Evolutionary conservation across 2,797 vertebrate genomes (phyloP).

Genomic region (Heterohyrax brucei): DNA sequence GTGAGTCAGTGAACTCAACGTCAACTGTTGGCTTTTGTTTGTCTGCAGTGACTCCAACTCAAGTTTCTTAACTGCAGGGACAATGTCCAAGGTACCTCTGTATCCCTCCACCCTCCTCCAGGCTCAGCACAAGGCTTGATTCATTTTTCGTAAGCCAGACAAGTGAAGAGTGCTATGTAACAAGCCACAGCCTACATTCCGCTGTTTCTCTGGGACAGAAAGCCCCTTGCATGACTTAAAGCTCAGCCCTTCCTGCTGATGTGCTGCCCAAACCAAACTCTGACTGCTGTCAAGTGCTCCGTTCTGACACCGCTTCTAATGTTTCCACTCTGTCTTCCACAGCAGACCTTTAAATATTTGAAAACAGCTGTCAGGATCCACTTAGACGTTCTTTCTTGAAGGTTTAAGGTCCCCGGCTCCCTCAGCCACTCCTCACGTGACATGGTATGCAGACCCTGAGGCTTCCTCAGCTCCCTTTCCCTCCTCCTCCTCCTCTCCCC

Average conservation of each 20-base stretch:
- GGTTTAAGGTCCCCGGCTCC: slow-evolving; percentile 35
- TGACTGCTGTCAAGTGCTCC: neutral
- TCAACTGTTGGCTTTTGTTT: neutral
- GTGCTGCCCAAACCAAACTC: neutral
- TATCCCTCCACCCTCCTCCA: neutral
- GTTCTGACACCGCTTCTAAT: neutral
- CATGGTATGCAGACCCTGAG: neutral
- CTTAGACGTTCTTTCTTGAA: slow-evolving; percentile 32
- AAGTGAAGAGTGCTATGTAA: neutral
- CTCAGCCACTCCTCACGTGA: neutral
- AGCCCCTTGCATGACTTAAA: neutral
- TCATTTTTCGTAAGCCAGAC: neutral
- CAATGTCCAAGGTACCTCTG: rapidly evolving
- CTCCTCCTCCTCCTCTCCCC: neutral
- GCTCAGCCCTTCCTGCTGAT: neutral
- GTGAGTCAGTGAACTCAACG: neutral
- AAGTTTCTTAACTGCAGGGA: neutral
- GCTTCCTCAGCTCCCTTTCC: neutral
- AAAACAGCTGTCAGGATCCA: slow-evolving; percentile 63
- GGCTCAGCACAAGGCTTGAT: neutral
- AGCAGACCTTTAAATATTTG: slow-evolving; percentile 73
- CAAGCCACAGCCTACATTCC: neutral
- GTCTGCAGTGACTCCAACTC: neutral
- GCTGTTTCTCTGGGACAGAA: neutral
- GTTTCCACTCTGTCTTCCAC: slow-evolving; percentile 10